phyloP scores from a whole-genome alignment of 2,888 invertebrate species.

The Tetragonisca angustula region DNA sequence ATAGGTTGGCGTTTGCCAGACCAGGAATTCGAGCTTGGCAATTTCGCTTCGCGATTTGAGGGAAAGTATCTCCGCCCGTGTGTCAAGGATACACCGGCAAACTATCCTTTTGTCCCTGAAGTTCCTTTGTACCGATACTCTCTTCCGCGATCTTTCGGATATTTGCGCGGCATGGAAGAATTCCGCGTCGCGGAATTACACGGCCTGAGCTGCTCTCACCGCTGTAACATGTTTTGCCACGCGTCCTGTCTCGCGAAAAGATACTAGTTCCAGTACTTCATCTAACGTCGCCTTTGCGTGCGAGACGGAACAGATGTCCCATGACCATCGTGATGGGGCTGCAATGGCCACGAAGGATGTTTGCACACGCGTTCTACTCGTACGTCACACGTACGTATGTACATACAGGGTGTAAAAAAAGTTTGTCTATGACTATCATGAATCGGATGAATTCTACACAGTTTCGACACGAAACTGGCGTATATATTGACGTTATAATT shows the following conservation, averaged over 20 bases:
- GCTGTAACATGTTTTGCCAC: conserved; percentile 56
- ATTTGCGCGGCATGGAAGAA: conserved; percentile 58
- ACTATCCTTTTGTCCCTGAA: conserved; percentile 69
- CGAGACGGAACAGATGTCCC: not conserved
- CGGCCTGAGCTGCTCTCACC: conserved; percentile 56
- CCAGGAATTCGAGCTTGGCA: not conserved
- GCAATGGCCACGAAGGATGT: not conserved
- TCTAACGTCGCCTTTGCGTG: not conserved
- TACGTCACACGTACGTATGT: not conserved
- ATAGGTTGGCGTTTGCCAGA: not conserved
- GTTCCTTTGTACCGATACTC: conserved; percentile 67
- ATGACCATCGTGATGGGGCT: not conserved
- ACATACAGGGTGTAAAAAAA: not conserved
- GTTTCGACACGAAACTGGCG: too few species aligned
- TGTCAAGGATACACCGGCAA: conserved; percentile 57
- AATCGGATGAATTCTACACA: too few species aligned
- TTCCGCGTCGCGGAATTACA: conserved; percentile 68
- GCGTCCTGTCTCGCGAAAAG: not conserved
- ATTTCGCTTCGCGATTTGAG: not conserved
- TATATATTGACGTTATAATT: too few species aligned
- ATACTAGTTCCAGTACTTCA: not conserved
- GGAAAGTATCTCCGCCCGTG: not conserved
- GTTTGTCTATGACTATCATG: too few species aligned
- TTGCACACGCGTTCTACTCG: not conserved
- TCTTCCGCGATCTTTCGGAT: conserved; percentile 43